Percentiles rank a stretch among this genome's conserved stretches.
Conservation (phyloP, 2,797 vertebrate genomes). For the Sarcoramphus papa region DNA sequence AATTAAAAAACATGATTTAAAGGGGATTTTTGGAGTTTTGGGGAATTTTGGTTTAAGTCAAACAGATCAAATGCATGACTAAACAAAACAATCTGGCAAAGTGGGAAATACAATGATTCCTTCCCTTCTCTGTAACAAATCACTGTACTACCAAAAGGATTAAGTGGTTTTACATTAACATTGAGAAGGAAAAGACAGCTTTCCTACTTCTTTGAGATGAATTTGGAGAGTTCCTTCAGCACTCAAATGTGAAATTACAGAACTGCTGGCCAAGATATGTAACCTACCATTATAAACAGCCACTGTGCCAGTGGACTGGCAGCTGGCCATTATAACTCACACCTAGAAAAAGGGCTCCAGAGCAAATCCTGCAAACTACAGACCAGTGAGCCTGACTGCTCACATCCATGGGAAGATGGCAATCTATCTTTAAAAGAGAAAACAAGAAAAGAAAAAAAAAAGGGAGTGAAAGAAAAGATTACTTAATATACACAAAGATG, state of each 20-base stretch:
- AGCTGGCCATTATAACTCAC: not conserved
- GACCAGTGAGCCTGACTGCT: not conserved
- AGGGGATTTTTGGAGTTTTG: not conserved
- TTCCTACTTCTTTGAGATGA: not conserved
- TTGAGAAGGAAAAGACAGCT: not conserved
- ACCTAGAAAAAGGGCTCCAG: not conserved
- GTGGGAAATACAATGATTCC: not conserved
- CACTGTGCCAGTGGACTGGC: not conserved
- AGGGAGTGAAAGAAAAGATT: not conserved
- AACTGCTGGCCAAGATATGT: not conserved
- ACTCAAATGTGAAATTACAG: not conserved
- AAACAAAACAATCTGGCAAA: not conserved
- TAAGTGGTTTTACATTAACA: not conserved
- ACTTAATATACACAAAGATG: not conserved
- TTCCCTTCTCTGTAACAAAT: not conserved
- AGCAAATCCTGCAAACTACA: not conserved
- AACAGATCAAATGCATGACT: not conserved
- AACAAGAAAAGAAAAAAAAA: too few relatives aligned
- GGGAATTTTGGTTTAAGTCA: not conserved
- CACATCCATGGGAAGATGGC: not conserved
- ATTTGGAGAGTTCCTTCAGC: not conserved
- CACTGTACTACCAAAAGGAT: not conserved
- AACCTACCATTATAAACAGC: not conserved
- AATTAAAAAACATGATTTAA: not conserved
- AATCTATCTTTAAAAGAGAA: not conserved